Base-by-base conservation (phyloP, 37 sponge, comb jelly and placozoan species). In the Chondrosia reniformis region DNA sequence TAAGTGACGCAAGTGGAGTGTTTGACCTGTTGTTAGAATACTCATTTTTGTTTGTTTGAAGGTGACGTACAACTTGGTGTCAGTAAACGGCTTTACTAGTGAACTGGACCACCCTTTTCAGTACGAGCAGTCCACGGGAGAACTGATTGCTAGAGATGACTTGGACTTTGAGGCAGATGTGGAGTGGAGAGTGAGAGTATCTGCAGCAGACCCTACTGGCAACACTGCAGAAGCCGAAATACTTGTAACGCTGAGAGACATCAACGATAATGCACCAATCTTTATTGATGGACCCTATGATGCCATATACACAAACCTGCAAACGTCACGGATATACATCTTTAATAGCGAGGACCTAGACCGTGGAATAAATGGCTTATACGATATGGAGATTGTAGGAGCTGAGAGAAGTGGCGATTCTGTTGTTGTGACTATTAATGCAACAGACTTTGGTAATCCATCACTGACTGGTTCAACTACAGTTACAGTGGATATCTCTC, bases 371-470 rank as follows among this genome's bases (percentile, higher is more conserved):
- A 57, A 56, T 58, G 77, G 77, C 24, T 25, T 36, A 41, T 57
- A 59, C 38, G 43, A 72, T 1, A 67, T 77, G 41, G 42, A 36
- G 24, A 40, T 69, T 2, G 32, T 43, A 1, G 22, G 41, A 0
- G 39, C 12, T 8, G 72, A 40, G 32, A 1, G 4, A 39, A 69
- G 61, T 25, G 61, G n/a, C 6, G 22, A 59, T 13, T 30, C 17
- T 13, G 8, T 5, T 6, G n/a, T 59, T 30, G 59, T 85, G 5
- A 80, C 58, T 8, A 4, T 85, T 3, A 80, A 46, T 8, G 80
- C 80, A 27, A 59, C 76, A 30, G 86, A 85, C 80, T 39, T 57
- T 28, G 86, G 86, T 22, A 69, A 32, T 15, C 83, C 87, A 4
- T 33, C 76, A 6, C 63, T 84, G 33, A 83, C 80, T 0, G 71